phyloP scores from a whole-genome alignment of 2,888 invertebrate genomes.

The Papilio demoleus region DNA sequence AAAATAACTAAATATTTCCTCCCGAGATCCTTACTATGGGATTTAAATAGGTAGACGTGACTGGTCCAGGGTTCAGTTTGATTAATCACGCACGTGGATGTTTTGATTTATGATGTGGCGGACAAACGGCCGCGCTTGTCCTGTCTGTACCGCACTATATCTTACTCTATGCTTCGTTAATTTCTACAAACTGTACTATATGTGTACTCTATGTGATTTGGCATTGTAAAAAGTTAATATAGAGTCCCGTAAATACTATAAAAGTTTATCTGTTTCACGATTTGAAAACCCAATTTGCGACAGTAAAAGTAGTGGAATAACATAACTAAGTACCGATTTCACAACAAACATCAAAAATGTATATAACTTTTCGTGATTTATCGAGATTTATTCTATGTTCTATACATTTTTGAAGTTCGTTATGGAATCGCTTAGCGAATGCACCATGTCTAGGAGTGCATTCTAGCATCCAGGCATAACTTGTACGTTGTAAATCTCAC shows the following conservation, averaged over 20 bases:
- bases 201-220: too few relatives aligned
- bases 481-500: constrained; percentile 71
- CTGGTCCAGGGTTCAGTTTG: constrained; percentile 52
- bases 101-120: constrained; percentile 74
- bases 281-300: too few relatives aligned
- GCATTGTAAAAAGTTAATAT: background rate
- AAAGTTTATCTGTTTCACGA: too few relatives aligned
- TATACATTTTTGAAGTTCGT: too few relatives aligned
- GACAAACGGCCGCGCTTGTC: constrained; percentile 50
- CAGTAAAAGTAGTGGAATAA: too few relatives aligned
- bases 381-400: too few relatives aligned
- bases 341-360: too few relatives aligned
- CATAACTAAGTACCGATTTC: too few relatives aligned
- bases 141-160: constrained; percentile 42
- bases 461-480: constrained; percentile 61
- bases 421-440: too few relatives aligned
- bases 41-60: constrained; percentile 47
- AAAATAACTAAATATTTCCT: constrained; percentile 9
- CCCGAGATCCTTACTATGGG: constrained; percentile 34
- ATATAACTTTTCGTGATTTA: too few relatives aligned
- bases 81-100: constrained; percentile 76
- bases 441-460: too few relatives aligned
- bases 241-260: too few relatives aligned
- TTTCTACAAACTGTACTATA: constrained; percentile 16
- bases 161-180: constrained; percentile 24